Percentiles rank a stretch among this genome's conserved stretches.
These are phyloP conservation scores for Chanos chanos DNA, from an alignment of 2,797 vertebrate species.

Conservation along the genomic window DNA sequence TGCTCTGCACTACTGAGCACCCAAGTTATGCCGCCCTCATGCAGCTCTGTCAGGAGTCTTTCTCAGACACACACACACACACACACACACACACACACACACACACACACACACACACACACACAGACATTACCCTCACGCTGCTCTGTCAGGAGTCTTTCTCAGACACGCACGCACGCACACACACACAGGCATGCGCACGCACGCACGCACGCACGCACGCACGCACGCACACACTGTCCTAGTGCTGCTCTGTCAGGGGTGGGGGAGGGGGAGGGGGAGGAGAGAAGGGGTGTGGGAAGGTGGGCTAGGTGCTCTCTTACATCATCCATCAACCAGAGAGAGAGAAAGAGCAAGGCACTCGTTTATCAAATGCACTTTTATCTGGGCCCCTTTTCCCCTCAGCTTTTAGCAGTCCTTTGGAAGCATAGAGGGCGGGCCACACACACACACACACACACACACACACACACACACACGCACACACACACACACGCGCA, in stretches of 20 bases:
- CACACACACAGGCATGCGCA: no score
- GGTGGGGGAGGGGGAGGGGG: no score
- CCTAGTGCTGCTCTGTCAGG: no score
- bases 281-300: no score
- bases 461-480: constrained; percentile 16
- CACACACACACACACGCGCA: constrained; percentile 31
- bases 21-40: constrained; percentile 7
- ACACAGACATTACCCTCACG: neutral
- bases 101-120: neutral
- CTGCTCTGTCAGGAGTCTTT: neutral
- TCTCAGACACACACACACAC: neutral
- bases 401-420: constrained; percentile 28
- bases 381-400: constrained; percentile 22
- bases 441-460: constrained; percentile 16
- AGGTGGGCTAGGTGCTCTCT: constrained; percentile 38
- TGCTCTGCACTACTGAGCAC: constrained; percentile 19
- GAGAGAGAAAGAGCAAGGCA: constrained; percentile 48
- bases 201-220: constrained; percentile 34
- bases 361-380: constrained; percentile 63
- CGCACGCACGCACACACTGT: constrained; percentile 5
- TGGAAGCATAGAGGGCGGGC: constrained; percentile 16
- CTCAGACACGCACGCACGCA: constrained; percentile 14
- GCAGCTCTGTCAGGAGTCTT: neutral
- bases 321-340: constrained; percentile 73
- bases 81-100: neutral